Evolutionary conservation across 1,140 invertebrate genomes (phyloP), one percentile per base, ranked within the genome.

Genomic region (Drosophila ogumai): DNA sequence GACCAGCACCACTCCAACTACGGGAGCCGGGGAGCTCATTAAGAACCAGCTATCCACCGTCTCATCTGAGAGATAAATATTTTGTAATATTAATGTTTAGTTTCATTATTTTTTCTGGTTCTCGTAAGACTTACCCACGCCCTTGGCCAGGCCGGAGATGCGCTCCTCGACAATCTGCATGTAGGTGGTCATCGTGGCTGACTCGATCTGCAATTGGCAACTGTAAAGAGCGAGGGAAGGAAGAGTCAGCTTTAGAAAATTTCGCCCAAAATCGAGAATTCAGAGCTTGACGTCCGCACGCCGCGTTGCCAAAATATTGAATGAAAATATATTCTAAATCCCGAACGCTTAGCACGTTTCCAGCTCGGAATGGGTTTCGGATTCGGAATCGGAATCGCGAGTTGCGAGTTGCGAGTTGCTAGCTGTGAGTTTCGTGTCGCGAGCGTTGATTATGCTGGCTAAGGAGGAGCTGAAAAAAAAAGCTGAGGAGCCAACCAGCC

Each of bases 41-140:
- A 96, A 80, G 43, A 94, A 94, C 94, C 94, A 96, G 67, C 94
- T 91, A 69, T 94, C 93, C 12, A 94, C 94, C 67, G 94, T 94
- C 9, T 94, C 93, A 94, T 96, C 96, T 96, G 32, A 3, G 67
- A 8, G 73, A 38, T 10, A 31, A 41, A 13, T 17, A 28, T 13
- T 19, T 28, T 31, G 6, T 12, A 12, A 17, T n/a, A 9, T 49
- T 8, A n/a, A 9, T 58, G 5, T 31, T 31, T 10, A n/a, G 9
- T 15, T 10, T 31, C 10, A 55, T 15, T 40, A 41, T n/a, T 49
- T 44, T 31, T 44, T 4, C 5, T 19, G 6, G 10, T 1, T 32
- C 22, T 12, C 1, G 13, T 41, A 6, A 10, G 44, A 92, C 91
- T 91, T 57, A 92, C 91, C 91, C 58, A 92, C 85, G 38, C 91